Evolutionary conservation across 2,888 invertebrate genomes (phyloP).

Genomic region (Thumatha senex): DNA sequence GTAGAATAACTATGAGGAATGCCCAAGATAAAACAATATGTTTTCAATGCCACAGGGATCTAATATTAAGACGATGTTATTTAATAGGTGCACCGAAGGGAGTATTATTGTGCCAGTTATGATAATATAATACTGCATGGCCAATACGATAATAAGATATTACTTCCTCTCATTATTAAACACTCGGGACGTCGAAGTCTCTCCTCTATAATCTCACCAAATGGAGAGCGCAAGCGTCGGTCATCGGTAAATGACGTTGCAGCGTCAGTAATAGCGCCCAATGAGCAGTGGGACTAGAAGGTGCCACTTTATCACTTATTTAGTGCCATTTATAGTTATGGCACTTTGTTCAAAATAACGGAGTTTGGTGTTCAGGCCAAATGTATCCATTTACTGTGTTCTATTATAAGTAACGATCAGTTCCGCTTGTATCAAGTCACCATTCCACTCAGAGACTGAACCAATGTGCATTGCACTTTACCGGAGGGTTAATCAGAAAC

Average conservation of each 20-base stretch:
- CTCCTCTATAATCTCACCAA: slow-evolving; percentile 10
- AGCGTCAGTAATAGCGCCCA: slow-evolving; percentile 13
- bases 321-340: slow-evolving; percentile 8
- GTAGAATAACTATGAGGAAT: no score
- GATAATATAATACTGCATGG: not conserved
- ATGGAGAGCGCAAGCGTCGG: slow-evolving; percentile 6
- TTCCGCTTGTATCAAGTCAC: no score
- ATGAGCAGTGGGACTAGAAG: slow-evolving; percentile 8
- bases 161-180: not conserved
- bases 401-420: slow-evolving; percentile 2
- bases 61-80: no score
- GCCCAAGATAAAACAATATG: no score
- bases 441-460: no score
- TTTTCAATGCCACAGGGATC: no score
- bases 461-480: no score
- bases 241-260: slow-evolving; percentile 12
- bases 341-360: slow-evolving; percentile 11
- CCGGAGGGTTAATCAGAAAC: no score
- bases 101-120: no score
- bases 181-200: not conserved
- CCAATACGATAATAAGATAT: not conserved
- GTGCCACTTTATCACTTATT: slow-evolving; percentile 11
- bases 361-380: slow-evolving; percentile 22
- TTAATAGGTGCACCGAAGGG: no score
- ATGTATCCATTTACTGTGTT: slow-evolving; percentile 18